These are phyloP conservation scores for Solen grandis DNA, from an alignment of 1,140 invertebrate genomes.

Conservation along the genomic window DNA sequence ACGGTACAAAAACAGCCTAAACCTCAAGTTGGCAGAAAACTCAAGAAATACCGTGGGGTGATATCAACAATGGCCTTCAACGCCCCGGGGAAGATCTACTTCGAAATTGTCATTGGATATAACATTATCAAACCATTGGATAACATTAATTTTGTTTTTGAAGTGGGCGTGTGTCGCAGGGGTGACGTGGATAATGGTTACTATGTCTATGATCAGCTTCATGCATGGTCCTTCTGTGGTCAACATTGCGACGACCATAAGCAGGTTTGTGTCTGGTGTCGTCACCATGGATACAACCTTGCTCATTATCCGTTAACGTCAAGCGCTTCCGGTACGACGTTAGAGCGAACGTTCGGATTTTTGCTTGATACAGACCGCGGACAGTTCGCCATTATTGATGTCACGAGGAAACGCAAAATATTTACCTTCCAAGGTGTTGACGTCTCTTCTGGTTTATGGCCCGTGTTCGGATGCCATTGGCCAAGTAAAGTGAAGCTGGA, in stretches of 20 bases:
- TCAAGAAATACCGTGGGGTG: slow-evolving; percentile 61
- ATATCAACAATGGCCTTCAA: slow-evolving; percentile 55
- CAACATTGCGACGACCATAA: slow-evolving; percentile 66
- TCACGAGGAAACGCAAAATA: slow-evolving; percentile 46
- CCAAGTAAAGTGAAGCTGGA: slow-evolving; percentile 64
- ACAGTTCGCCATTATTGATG: slow-evolving; percentile 56
- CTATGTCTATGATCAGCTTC: slow-evolving; percentile 62
- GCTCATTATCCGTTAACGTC: slow-evolving; percentile 47
- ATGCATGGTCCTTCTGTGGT: slow-evolving; percentile 64
- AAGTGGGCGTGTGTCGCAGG: slow-evolving; percentile 59
- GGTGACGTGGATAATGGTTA: slow-evolving; percentile 61
- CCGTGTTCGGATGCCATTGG: slow-evolving; percentile 66
- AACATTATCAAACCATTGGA: slow-evolving; percentile 58
- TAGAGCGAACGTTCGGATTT: slow-evolving; percentile 57
- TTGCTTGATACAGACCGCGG: slow-evolving; percentile 56
- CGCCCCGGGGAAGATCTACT: slow-evolving; percentile 60
- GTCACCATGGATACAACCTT: slow-evolving; percentile 59
- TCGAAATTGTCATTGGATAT: slow-evolving; percentile 54
- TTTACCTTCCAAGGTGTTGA: slow-evolving; percentile 57
- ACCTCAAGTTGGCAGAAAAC: slow-evolving; percentile 9
- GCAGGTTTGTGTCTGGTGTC: slow-evolving; percentile 61
- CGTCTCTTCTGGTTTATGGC: slow-evolving; percentile 54
- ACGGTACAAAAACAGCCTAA: slow-evolving; percentile 41
- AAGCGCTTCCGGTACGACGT: slow-evolving; percentile 38
- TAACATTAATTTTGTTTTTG: slow-evolving; percentile 64